Conservation (phyloP, 2,113 vertebrate species). For the Arvicanthis niloticus region DNA sequence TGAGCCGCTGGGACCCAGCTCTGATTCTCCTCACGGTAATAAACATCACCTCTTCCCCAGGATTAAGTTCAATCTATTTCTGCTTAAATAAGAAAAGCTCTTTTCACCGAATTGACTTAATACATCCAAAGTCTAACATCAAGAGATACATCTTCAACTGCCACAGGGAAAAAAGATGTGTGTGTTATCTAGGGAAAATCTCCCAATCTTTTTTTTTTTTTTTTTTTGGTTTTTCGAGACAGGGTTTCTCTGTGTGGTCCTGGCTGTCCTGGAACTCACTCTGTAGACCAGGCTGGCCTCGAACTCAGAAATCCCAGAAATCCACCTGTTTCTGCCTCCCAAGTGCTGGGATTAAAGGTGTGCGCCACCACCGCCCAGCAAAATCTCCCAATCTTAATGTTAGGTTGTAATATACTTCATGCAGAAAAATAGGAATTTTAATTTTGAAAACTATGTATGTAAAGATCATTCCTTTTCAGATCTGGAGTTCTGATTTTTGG, state of each 20-base stretch:
- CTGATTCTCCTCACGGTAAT: slow-evolving; percentile 49
- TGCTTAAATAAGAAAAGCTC: slow-evolving; percentile 28
- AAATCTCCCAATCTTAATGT: neutral
- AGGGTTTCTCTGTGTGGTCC: too few relatives aligned
- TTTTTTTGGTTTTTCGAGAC: too few relatives aligned
- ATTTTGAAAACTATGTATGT: slow-evolving; percentile 47
- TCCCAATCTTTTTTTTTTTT: neutral
- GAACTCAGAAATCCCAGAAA: too few relatives aligned
- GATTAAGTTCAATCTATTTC: slow-evolving; percentile 71
- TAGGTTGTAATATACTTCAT: slow-evolving; percentile 1
- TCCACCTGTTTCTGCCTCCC: too few relatives aligned
- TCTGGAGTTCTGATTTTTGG: neutral
- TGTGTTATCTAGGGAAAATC: slow-evolving; percentile 9
- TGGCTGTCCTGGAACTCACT: too few relatives aligned
- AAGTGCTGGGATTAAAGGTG: too few relatives aligned
- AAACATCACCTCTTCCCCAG: slow-evolving; percentile 55
- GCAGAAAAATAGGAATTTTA: slow-evolving; percentile 32
- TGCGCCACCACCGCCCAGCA: too few relatives aligned
- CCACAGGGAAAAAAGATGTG: neutral
- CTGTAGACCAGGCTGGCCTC: too few relatives aligned
- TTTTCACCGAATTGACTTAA: slow-evolving; percentile 42
- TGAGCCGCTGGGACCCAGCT: slow-evolving; percentile 67
- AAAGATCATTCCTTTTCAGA: neutral
- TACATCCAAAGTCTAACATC: slow-evolving; percentile 41
- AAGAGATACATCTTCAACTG: neutral